These are phyloP conservation scores for Cephus runcator DNA, from an alignment of 2,888 invertebrate genomes.

Conservation along the genomic window DNA sequence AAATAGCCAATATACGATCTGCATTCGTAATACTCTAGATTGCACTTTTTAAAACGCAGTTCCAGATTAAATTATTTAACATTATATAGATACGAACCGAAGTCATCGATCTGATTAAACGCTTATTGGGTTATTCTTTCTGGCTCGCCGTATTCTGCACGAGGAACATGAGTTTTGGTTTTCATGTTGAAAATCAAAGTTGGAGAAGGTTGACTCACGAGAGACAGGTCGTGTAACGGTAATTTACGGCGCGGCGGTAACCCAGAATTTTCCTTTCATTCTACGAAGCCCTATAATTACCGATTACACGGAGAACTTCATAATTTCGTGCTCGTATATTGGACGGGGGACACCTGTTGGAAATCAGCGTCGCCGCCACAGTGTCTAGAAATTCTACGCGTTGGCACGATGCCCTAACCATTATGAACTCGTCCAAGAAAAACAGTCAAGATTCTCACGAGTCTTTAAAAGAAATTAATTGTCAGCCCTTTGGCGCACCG, in stretches of 20 bases:
- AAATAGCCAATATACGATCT: neutral
- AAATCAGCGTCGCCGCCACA: constrained; percentile 22
- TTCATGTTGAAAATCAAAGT: neutral
- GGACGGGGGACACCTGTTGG: constrained; percentile 39
- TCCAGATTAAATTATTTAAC: neutral
- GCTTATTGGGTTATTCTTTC: neutral
- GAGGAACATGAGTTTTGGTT: neutral
- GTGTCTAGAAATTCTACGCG: constrained; percentile 13
- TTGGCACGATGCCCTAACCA: neutral
- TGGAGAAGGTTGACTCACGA: constrained; percentile 15
- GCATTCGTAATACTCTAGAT: neutral
- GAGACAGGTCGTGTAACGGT: constrained; percentile 32
- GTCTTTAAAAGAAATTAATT: constrained; percentile 32
- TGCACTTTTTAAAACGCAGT: neutral
- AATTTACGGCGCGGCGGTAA: constrained; percentile 22
- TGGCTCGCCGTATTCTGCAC: neutral
- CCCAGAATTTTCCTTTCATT: constrained; percentile 30
- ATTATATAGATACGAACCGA: too few species aligned
- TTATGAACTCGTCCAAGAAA: neutral
- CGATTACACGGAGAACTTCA: constrained; percentile 48
- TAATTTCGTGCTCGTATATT: constrained; percentile 34
- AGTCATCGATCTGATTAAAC: neutral
- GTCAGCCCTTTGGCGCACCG: neutral
- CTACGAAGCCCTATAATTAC: constrained; percentile 49
- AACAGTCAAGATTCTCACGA: constrained; percentile 22